Evolutionary conservation across 2,888 invertebrate genomes (phyloP), one percentile per base, ranked within the genome.

Genomic region (Eutolmus rufibarbis): DNA sequence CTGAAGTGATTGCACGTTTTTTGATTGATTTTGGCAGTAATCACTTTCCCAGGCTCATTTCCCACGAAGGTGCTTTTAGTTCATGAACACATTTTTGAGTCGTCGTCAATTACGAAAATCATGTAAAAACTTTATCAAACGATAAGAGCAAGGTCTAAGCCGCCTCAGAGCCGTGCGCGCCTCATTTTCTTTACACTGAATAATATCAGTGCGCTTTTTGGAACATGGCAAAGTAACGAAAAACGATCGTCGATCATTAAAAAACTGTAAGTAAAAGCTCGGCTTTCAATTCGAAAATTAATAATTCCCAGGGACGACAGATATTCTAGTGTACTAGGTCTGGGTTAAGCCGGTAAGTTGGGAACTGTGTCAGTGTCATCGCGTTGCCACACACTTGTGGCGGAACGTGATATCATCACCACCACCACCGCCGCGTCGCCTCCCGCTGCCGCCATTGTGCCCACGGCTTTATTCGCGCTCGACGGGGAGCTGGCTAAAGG

Each of bases 301-400:
- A 66, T 66, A 37, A 85, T 40, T 14, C 74, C 28, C 85, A 86
- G 74, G 85, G 85, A 74, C 79, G 19, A 74, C 31, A 74, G 51
- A 79, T 87, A 87, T 89, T 89, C 88, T 89, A 88, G 89, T 89
- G 88, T 88, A 89, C 89, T 89, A 89, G 89, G 89, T 89, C 89
- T 89, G 88, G 89, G 89, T 88, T 89, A 89, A 86, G 82, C 56
- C 78, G 78, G 87, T 82, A 56, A 88, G 86, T 88, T 78, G 87
- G 87, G 87, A 89, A 86, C 87, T 88, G 81, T 88, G 89, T 88
- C 89, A 89, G 87, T 89, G 89, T 86, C 89, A 87, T 87, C 85
- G 28, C 28, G 86, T 66, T 81, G 79, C 57, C 81, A 56, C 81
- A 56, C 31, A 81, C 31, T 28, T 81, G 43, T 19, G 78, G 78